phyloP scores from a whole-genome alignment of 1,140 invertebrate species.

The Hylaeus anthracinus region DNA sequence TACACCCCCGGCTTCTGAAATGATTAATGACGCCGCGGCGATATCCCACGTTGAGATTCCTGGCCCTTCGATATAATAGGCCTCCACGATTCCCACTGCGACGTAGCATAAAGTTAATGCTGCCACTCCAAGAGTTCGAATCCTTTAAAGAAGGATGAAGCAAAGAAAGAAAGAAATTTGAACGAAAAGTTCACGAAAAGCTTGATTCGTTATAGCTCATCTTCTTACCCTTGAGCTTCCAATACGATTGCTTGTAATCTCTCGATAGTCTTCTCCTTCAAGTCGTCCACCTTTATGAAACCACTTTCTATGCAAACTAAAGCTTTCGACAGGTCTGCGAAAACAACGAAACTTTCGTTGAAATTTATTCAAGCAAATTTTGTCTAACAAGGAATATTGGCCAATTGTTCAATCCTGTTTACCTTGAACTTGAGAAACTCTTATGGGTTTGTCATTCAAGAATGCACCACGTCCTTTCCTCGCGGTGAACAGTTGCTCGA shows the following conservation, averaged over 20 bases:
- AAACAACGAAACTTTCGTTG: background rate
- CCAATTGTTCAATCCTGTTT: background rate
- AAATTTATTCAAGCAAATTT: background rate
- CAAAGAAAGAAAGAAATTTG: constrained; percentile 8
- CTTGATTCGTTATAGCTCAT: too few relatives aligned
- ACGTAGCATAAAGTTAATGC: constrained; percentile 89
- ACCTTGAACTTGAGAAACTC: constrained; percentile 71
- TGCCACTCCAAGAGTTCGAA: constrained; percentile 88
- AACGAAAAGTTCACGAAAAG: background rate
- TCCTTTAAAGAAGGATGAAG: constrained; percentile 78
- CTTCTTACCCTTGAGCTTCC: constrained; percentile 71
- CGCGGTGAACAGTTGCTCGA: constrained; percentile 89
- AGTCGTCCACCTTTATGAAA: constrained; percentile 72
- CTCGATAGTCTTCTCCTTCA: constrained; percentile 71
- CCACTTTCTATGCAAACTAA: constrained; percentile 73
- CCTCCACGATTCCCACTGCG: constrained; percentile 86
- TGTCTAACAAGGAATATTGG: too few relatives aligned
- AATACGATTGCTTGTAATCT: constrained; percentile 68
- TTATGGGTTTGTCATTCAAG: constrained; percentile 81
- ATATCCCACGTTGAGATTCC: constrained; percentile 90
- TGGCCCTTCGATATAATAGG: constrained; percentile 89
- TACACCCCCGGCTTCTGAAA: constrained; percentile 89
- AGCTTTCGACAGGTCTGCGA: constrained; percentile 72
- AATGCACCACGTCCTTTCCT: constrained; percentile 88
- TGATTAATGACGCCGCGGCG: constrained; percentile 87